These are phyloP conservation scores for Gambusia affinis DNA, from an alignment of 2,113 vertebrate genomes.

Conservation along the genomic window DNA sequence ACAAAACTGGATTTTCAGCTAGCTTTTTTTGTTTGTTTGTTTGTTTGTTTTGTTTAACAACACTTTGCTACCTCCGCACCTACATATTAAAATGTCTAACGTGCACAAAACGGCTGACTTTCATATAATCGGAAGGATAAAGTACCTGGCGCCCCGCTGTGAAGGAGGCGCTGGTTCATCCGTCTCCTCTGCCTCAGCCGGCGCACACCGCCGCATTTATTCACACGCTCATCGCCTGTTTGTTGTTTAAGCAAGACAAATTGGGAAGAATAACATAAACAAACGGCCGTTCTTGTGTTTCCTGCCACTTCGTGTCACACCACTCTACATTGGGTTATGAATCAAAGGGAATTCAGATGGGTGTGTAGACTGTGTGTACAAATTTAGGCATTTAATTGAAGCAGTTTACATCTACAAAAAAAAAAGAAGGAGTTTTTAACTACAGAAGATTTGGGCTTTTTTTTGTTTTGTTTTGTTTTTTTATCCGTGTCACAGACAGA, in stretches of 20 bases:
- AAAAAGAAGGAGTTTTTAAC: neutral
- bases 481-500: neutral
- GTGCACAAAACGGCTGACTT: conserved; percentile 9
- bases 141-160: conserved; percentile 36
- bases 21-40: no score
- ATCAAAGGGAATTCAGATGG: conserved; percentile 62
- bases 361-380: conserved; percentile 12
- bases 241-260: conserved; percentile 85
- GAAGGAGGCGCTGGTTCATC: conserved; percentile 56
- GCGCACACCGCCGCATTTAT: conserved; percentile 71
- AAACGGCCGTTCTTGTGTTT: conserved; percentile 74
- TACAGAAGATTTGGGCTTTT: neutral
- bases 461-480: no score
- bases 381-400: conserved; percentile 31
- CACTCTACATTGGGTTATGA: conserved; percentile 71
- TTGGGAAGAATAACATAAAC: conserved; percentile 72
- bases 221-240: conserved; percentile 72
- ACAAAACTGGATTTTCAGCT: neutral
- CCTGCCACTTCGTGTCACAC: conserved; percentile 77
- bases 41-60: neutral
- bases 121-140: conserved; percentile 32
- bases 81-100: neutral
- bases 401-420: no score
- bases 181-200: conserved; percentile 68
- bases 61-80: neutral